Evolutionary conservation across 2,888 invertebrate genomes (phyloP).

Genomic region (Brenthis ino): DNA sequence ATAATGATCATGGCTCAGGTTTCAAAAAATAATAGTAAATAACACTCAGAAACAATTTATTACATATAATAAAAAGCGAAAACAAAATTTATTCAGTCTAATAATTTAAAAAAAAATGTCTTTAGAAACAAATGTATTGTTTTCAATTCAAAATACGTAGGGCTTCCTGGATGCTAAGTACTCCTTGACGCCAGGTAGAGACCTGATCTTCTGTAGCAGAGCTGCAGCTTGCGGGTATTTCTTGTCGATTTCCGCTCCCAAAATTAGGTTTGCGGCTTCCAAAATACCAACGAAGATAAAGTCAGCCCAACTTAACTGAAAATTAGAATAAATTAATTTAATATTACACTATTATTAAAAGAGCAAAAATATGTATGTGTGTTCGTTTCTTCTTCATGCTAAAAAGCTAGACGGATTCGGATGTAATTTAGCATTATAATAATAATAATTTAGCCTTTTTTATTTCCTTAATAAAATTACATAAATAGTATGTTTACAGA

Average conservation of each 20-base stretch:
- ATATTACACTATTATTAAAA: neutral
- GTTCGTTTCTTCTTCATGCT: too few relatives aligned
- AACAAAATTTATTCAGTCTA: neutral
- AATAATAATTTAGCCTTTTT: too few relatives aligned
- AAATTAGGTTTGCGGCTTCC: conserved; percentile 56
- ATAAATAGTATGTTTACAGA: too few relatives aligned
- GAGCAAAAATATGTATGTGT: too few relatives aligned
- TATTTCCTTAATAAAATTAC: too few relatives aligned
- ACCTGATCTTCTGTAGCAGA: conserved; percentile 53
- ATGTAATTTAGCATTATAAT: too few relatives aligned
- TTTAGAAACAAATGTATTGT: neutral
- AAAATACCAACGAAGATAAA: conserved; percentile 64
- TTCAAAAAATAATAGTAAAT: neutral
- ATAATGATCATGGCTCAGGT: neutral
- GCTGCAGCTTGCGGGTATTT: conserved; percentile 56
- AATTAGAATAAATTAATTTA: conserved; percentile 6
- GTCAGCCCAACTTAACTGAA: conserved; percentile 70
- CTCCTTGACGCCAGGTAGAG: conserved; percentile 63
- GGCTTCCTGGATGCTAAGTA: conserved; percentile 58
- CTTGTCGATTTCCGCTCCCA: conserved; percentile 54
- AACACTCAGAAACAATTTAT: neutral
- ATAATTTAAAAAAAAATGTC: neutral
- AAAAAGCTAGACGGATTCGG: too few relatives aligned
- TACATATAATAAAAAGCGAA: neutral
- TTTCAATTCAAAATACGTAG: conserved; percentile 40